Conservation (phyloP, 2,797 vertebrate species). For the Cossypha dichroa region DNA sequence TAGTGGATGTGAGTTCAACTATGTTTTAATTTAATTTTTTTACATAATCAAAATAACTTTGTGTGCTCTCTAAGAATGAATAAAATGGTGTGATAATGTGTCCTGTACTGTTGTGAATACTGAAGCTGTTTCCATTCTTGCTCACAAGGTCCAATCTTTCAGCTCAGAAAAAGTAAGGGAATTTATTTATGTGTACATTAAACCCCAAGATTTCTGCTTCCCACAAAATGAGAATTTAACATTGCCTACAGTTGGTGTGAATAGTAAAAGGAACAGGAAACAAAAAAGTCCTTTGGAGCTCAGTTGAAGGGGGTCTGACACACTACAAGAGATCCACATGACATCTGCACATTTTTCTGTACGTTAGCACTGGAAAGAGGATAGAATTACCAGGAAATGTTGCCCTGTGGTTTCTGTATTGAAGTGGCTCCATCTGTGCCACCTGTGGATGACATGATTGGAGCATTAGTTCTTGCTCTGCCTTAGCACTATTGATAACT, state of each 20-base stretch:
- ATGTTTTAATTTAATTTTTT: constrained; percentile 8
- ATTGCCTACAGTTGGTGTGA: constrained; percentile 32
- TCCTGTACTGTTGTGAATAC: background rate
- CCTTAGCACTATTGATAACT: constrained; percentile 73
- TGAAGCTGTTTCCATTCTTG: background rate
- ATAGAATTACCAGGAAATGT: constrained; percentile 70
- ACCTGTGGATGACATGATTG: constrained; percentile 79
- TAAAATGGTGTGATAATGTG: background rate
- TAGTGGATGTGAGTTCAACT: background rate
- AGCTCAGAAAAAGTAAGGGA: background rate
- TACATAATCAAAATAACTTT: background rate
- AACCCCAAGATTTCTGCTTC: constrained; percentile 6
- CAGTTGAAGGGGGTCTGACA: constrained; percentile 29
- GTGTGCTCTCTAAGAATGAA: background rate
- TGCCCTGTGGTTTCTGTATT: constrained; percentile 69
- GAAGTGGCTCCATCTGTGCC: constrained; percentile 75
- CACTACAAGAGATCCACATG: constrained; percentile 43
- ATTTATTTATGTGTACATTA: constrained; percentile 44
- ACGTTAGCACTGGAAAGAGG: constrained; percentile 57
- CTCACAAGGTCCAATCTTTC: background rate
- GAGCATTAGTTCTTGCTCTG: constrained; percentile 76
- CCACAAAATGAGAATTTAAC: constrained; percentile 39
- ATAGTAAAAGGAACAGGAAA: constrained; percentile 52
- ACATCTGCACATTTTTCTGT: constrained; percentile 51
- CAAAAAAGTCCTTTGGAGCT: constrained; percentile 37